A percentile compares a stretch with the other conserved stretches of the same genome.
These are phyloP conservation scores for Ophioderma brevispina DNA, from an alignment of 35 echinoderm and acorn worm genomes.

Conservation along the genomic window DNA sequence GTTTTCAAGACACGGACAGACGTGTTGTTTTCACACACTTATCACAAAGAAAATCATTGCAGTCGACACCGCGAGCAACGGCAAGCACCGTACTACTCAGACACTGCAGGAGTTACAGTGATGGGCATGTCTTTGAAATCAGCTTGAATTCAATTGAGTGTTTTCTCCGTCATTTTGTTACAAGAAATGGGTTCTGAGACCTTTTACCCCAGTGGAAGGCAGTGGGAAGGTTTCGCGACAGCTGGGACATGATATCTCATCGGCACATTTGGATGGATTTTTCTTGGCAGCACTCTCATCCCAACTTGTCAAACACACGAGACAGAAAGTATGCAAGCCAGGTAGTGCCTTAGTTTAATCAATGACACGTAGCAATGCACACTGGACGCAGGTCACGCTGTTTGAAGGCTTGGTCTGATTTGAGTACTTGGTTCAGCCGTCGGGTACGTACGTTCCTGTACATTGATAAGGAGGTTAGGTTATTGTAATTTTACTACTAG, in stretches of 20 bases:
- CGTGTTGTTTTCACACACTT: not conserved
- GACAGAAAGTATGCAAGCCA: not conserved
- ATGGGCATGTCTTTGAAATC: not conserved
- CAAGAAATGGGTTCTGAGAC: not conserved
- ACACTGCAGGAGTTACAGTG: not conserved
- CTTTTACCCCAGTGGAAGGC: not conserved
- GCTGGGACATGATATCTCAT: not conserved
- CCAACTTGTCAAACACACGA: too few relatives aligned
- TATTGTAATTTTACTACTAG: too few relatives aligned
- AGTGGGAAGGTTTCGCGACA: not conserved
- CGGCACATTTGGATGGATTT: not conserved
- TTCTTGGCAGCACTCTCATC: not conserved
- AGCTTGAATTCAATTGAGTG: not conserved
- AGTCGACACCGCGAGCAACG: conserved; percentile 13
- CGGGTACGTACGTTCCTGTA: too few relatives aligned
- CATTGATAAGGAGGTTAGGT: too few relatives aligned
- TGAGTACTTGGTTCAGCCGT: too few relatives aligned
- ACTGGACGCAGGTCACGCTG: not conserved
- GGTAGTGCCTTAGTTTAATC: not conserved
- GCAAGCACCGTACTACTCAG: not conserved
- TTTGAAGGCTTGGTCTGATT: too few relatives aligned
- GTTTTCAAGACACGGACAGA: conserved; percentile 3
- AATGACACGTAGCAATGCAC: not conserved
- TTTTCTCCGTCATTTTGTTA: not conserved
- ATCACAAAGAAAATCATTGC: conserved; percentile 16